phyloP scores from a whole-genome alignment of 92 coral and sea anemone genomes.

The Epizoanthus stellaris region DNA sequence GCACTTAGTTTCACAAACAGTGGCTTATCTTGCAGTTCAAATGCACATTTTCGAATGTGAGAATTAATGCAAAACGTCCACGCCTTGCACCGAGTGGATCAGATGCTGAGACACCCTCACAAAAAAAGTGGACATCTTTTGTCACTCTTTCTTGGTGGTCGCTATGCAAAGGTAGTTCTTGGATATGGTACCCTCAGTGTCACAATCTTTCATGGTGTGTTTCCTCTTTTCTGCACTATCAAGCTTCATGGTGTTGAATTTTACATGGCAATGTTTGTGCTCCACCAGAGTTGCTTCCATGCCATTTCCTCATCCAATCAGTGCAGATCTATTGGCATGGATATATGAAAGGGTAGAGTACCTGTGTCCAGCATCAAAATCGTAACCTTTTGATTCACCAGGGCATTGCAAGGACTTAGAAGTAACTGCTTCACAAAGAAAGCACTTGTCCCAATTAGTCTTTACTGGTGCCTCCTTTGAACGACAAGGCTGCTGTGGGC shows the following conservation, averaged over 20 bases:
- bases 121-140: not conserved
- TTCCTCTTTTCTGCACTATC: slow-evolving; percentile 1
- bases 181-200: not conserved
- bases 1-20: slow-evolving; percentile 7
- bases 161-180: not conserved
- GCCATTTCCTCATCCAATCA: not conserved
- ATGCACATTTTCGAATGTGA: not conserved
- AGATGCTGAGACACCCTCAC: not conserved
- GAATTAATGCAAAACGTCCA: not conserved
- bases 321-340: not conserved
- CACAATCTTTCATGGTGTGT: not conserved
- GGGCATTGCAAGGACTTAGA: not conserved
- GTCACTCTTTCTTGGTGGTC: not conserved
- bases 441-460: not conserved
- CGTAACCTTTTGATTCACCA: not conserved
- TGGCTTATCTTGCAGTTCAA: not conserved
- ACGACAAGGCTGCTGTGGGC: no score
- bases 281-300: not conserved
- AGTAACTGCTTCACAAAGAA: not conserved
- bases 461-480: no score
- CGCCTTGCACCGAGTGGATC: not conserved
- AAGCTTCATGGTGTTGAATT: not conserved
- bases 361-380: not conserved
- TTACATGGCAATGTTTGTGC: not conserved
- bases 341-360: not conserved